Evolutionary conservation across 1,140 invertebrate genomes (phyloP), one percentile per base, ranked within the genome.

Genomic region (Aphidius ervi): DNA sequence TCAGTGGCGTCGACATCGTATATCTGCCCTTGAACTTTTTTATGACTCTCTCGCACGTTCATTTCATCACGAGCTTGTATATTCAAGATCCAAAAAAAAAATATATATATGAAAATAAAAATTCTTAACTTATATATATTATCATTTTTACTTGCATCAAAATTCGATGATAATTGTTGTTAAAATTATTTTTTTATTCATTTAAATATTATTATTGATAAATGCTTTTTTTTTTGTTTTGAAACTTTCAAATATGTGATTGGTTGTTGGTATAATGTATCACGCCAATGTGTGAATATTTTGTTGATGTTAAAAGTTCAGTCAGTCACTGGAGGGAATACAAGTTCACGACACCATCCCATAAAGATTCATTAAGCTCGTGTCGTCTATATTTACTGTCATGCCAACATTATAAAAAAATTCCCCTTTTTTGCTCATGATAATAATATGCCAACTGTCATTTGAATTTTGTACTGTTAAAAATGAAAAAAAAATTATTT

Each of bases 311-410:
- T 31, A 31, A 31, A 31, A 67, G 73, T 75, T 74, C 70, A 76
- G 74, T 80, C 76, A 76, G 75, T 78, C 74, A 76, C 72, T 72
- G 70, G 67, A 56, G 75, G 74, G 74, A 79, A 77, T 74, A 77
- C 76, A 80, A 80, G 76, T 80, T 80, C 76, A 78, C 76, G 73
- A 77, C 76, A 80, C 73, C 74, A 74, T 76, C 72, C 75, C 76
- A 79, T 80, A 78, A 79, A 79, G 77, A 79, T 79, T 80, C 78
- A 79, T 80, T 80, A 80, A 77, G 73, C 65, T 74, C 70, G 66
- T 70, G 16, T 65, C 74, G 72, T 75, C 73, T 76, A 73, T 77
- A 75, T 74, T 71, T 66, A 67, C 66, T 74, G 61, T 73, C 70
- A 74, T 77, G 72, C 71, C 71, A 74, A 74, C 74, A 76, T 77